Evolutionary conservation across 2,888 invertebrate genomes (phyloP).

Genomic region (Listrodromus nycthemerus): DNA sequence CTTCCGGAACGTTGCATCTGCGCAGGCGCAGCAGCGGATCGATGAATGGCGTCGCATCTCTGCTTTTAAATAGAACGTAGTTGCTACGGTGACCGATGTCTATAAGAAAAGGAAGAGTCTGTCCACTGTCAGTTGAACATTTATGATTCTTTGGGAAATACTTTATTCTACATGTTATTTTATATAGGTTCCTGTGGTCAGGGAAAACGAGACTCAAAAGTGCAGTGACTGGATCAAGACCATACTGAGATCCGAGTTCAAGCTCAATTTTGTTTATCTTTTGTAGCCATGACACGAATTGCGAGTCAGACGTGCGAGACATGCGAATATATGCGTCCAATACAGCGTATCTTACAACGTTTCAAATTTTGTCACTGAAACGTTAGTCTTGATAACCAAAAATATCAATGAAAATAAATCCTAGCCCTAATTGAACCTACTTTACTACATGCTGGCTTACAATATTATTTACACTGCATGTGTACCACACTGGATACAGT

Average conservation of each 20-base stretch:
- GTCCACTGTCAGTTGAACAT: neutral
- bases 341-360: neutral
- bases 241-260: neutral
- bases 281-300: constrained; percentile 15
- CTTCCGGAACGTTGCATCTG: constrained; percentile 65
- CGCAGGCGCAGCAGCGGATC: constrained; percentile 64
- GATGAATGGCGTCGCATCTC: constrained; percentile 70
- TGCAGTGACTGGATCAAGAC: neutral
- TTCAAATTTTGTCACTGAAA: neutral
- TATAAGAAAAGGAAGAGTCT: constrained; percentile 23
- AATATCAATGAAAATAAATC: neutral
- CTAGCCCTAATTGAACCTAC: neutral
- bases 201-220: neutral
- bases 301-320: constrained; percentile 5
- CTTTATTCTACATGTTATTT: neutral
- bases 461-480: neutral
- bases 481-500: no score
- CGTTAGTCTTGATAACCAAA: neutral
- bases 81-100: constrained; percentile 58
- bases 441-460: neutral
- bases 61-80: constrained; percentile 64
- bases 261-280: neutral
- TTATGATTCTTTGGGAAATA: neutral
- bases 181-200: neutral
- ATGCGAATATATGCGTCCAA: constrained; percentile 6